These are phyloP conservation scores for Chloroceryle aenea DNA, from an alignment of 2,113 vertebrate species.

Conservation along the genomic window DNA sequence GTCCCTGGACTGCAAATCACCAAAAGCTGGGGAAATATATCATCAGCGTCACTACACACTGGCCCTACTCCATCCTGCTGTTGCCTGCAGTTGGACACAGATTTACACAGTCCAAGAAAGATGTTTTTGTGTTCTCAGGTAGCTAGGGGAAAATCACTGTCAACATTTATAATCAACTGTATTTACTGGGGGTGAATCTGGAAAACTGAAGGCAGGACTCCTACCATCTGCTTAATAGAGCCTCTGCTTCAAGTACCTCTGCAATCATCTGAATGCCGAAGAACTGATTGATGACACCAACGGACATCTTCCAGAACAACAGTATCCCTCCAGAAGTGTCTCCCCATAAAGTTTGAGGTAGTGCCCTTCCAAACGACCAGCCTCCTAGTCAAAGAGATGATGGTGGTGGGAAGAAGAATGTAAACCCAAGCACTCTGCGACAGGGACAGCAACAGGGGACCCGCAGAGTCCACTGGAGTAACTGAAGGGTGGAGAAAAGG, in stretches of 20 bases:
- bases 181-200: background rate
- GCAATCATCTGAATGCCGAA: background rate
- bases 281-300: background rate
- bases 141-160: background rate
- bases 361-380: background rate
- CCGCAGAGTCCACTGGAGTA: background rate
- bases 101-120: background rate
- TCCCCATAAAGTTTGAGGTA: background rate
- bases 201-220: background rate
- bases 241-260: background rate
- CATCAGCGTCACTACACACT: background rate
- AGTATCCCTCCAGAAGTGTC: background rate
- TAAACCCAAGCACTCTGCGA: background rate
- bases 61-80: background rate
- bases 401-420: accelerated
- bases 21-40: background rate
- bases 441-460: background rate
- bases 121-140: background rate
- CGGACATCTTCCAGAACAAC: background rate
- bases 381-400: background rate
- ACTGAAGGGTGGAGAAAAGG: background rate
- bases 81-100: background rate
- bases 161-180: background rate
- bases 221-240: background rate
- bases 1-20: background rate